Base-by-base conservation (phyloP, 1,140 invertebrate species). In the Cotesia glomerata region DNA sequence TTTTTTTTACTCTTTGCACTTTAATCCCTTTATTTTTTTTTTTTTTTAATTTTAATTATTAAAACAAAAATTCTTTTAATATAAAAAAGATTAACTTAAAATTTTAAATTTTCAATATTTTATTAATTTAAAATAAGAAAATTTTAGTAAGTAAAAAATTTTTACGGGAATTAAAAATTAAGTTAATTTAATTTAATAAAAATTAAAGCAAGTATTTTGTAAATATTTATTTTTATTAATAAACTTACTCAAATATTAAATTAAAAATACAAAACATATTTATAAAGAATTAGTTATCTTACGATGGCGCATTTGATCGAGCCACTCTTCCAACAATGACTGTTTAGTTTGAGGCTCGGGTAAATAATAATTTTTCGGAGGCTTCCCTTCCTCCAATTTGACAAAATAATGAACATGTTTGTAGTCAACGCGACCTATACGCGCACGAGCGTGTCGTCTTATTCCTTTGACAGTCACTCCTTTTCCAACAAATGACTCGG, bases 361-460 rank as follows among this genome's bases (percentile, higher is more conserved):
- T 54, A 87, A 88, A 82, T 96, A 93, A 82, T 95, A 96, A 79
- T 94, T 84, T 83, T 90, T 84, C n/a, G 97, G 97, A 72, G 97
- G 97, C 80, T 89, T 89, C 8, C 97, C 97, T 90, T 99, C 97
- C 87, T 97, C 95, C 36, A 99, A 87, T 35, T 93, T 87, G 0
- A 98, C 92, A 89, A 94, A 98, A 83, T 97, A 98, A 85, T 98
- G 92, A 75, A 89, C 90, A 84, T 97, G 93, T 72, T 90, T 90
- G 80, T 98, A 97, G 69, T 91, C 88, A 0, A 98, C 88, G 71
- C 88, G 81, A 16, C 95, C 96, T 51, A 88, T 69, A 76, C 94
- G 87, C 1, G 78, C 87, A 81, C 90, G 89, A 18, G 92, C 95
- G 88, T 98, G 96, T 81, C 94, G 90, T 78, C 97, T 89, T 3